Percentiles rank a stretch among this genome's conserved stretches.
phyloP scores from a whole-genome alignment of 1,140 invertebrate genomes.

The Hypothenemus hampei region DNA sequence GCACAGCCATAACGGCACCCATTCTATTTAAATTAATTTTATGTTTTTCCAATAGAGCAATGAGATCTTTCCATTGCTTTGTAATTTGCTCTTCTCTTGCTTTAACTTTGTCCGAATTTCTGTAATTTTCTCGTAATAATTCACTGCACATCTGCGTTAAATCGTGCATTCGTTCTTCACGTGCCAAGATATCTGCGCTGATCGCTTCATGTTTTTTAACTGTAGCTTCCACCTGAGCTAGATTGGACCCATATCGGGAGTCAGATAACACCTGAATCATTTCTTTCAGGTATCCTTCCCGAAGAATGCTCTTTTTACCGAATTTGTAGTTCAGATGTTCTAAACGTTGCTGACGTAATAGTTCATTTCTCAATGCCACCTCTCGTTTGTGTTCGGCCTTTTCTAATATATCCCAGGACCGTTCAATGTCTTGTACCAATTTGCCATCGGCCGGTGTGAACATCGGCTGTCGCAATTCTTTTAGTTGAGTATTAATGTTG shows the following conservation, averaged over 20 bases:
- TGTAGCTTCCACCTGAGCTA: constrained; percentile 92
- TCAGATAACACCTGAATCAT: constrained; percentile 96
- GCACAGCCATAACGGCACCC: constrained; percentile 74
- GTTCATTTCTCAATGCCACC: constrained; percentile 84
- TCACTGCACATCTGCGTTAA: constrained; percentile 88
- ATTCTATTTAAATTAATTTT: constrained; percentile 72
- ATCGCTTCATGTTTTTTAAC: constrained; percentile 99
- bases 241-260: constrained; percentile 83
- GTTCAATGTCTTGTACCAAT: constrained; percentile 87
- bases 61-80: constrained; percentile 78
- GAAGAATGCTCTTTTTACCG: constrained; percentile 86
- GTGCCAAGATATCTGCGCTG: constrained; percentile 90
- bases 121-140: constrained; percentile 86
- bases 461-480: constrained; percentile 83
- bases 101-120: constrained; percentile 78
- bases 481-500: constrained; percentile 93
- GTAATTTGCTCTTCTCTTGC: constrained; percentile 82
- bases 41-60: constrained; percentile 82
- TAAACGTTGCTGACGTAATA: constrained; percentile 87
- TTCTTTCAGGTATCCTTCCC: constrained; percentile 93
- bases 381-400: constrained; percentile 93
- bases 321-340: constrained; percentile 96
- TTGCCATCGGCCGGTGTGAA: constrained; percentile 90
- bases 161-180: constrained; percentile 91
- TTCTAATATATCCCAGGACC: constrained; percentile 88